A percentile compares a stretch with the other conserved stretches of the same genome.
phyloP scores from a whole-genome alignment of 1,140 invertebrate species.

The Popillia japonica region DNA sequence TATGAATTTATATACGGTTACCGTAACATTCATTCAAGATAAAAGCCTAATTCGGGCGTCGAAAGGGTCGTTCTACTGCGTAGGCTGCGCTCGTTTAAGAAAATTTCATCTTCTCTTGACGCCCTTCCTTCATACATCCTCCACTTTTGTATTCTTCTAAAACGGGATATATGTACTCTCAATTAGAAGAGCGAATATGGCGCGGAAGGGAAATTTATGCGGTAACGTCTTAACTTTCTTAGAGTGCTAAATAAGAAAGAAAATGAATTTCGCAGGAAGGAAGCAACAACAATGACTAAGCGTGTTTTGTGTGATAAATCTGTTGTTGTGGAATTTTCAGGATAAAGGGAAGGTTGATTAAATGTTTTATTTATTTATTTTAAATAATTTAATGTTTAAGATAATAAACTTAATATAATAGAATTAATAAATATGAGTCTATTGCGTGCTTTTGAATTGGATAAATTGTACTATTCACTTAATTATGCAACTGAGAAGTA shows the following conservation, averaged over 20 bases:
- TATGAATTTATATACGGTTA: background rate
- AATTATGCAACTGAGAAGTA: too few relatives aligned
- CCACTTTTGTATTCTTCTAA: background rate
- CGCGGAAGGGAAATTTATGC: background rate
- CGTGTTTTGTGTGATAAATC: conserved; percentile 22
- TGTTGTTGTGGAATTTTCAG: background rate
- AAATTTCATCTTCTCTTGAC: conserved; percentile 12
- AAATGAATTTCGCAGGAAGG: conserved; percentile 12
- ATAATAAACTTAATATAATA: too few relatives aligned
- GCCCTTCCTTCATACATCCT: background rate
- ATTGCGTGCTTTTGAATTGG: too few relatives aligned
- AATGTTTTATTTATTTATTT: too few relatives aligned
- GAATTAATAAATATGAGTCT: too few relatives aligned
- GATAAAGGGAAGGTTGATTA: background rate
- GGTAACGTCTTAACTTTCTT: background rate
- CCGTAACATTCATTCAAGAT: background rate
- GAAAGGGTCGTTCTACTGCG: background rate
- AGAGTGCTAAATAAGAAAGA: background rate
- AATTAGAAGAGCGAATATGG: background rate
- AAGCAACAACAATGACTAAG: conserved; percentile 15
- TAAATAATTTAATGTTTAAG: too few relatives aligned
- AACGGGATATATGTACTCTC: background rate
- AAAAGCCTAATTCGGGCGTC: background rate
- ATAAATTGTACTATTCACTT: too few relatives aligned
- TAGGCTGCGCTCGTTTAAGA: background rate